Evolutionary conservation across 1,140 invertebrate species (phyloP).

Genomic region (Acyrthosiphon pisum): DNA sequence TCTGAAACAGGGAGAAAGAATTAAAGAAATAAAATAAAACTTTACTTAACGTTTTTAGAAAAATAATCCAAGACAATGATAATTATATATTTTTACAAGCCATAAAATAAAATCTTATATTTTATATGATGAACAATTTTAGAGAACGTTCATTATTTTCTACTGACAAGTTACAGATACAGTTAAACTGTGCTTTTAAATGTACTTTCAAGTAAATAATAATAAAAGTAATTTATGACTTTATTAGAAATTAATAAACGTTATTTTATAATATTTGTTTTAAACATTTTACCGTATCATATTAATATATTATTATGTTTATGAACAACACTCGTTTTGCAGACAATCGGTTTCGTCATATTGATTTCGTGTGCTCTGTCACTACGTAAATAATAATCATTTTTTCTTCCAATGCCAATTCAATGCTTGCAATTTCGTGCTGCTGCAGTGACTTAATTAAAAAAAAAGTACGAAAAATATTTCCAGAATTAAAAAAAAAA

Average conservation of each 20-base stretch:
- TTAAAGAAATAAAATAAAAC: constrained; percentile 8
- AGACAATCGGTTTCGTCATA: not conserved
- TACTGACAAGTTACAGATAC: not conserved
- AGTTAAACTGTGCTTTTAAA: constrained; percentile 7
- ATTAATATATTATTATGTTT: not conserved
- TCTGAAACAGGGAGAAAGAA: not conserved
- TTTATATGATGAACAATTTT: not conserved
- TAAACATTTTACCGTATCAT: not conserved
- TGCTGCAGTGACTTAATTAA: not conserved
- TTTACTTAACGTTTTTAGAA: not conserved
- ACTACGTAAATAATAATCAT: not conserved
- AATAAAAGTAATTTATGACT: not conserved
- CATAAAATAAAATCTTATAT: not conserved
- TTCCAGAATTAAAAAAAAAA: not conserved
- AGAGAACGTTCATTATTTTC: not conserved
- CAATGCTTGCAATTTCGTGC: not conserved
- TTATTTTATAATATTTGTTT: not conserved
- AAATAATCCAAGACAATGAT: not conserved
- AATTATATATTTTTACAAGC: not conserved
- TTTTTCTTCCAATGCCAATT: not conserved
- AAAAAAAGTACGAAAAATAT: not conserved
- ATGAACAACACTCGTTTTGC: not conserved
- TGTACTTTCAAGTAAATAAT: constrained; percentile 3
- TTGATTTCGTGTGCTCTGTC: not conserved
- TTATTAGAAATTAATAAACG: constrained; percentile 14